Percentiles rank a stretch among this genome's conserved stretches.
These are phyloP conservation scores for Anseranas semipalmata DNA, from an alignment of 2,113 vertebrate genomes.

Conservation along the genomic window DNA sequence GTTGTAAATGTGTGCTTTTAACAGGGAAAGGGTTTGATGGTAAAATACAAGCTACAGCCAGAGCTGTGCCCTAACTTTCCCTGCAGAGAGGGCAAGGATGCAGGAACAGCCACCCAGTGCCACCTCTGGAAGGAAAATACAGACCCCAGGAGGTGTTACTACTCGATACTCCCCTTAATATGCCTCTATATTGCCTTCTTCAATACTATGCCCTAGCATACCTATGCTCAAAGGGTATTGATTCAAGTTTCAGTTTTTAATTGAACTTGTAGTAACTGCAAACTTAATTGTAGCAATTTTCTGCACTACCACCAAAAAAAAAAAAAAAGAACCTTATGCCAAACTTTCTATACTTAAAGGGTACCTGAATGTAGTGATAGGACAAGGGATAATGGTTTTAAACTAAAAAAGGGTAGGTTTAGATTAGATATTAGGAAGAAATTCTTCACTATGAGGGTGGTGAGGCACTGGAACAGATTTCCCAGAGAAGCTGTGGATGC, in stretches of 20 bases:
- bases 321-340: background rate
- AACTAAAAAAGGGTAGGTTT: background rate
- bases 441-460: background rate
- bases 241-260: background rate
- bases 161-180: background rate
- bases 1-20: background rate
- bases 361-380: background rate
- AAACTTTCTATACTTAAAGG: background rate
- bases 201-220: background rate
- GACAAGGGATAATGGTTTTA: background rate
- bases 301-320: background rate
- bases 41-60: background rate
- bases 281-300: background rate
- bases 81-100: background rate
- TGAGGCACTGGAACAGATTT: background rate
- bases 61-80: background rate
- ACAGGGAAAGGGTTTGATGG: background rate
- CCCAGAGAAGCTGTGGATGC: background rate
- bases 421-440: background rate
- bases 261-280: background rate
- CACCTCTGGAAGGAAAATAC: background rate
- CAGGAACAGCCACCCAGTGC: background rate
- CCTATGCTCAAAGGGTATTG: background rate
- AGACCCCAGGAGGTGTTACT: background rate
- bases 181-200: background rate